Evolutionary conservation across 2,113 vertebrate species (phyloP).

Genomic region (Menura novaehollandiae): DNA sequence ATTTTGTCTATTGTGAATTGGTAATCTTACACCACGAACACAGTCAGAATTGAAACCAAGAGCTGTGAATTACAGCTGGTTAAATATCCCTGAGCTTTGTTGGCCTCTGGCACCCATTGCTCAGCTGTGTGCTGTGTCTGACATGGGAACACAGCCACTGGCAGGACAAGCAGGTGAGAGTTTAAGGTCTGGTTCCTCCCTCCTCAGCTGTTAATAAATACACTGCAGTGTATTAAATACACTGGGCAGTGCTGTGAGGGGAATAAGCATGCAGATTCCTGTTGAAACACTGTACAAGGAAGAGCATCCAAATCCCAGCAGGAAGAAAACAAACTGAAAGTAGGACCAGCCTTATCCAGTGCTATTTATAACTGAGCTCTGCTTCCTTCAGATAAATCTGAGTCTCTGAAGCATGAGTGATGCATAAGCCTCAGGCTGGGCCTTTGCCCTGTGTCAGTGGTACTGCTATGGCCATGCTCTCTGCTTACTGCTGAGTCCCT

Average conservation of each 20-base stretch:
- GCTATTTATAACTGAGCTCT: constrained; percentile 35
- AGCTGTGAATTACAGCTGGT: neutral
- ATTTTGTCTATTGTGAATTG: neutral
- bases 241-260: neutral
- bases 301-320: neutral
- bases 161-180: neutral
- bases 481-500: neutral
- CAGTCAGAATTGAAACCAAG: neutral
- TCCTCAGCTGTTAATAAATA: neutral
- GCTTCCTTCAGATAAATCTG: constrained; percentile 4
- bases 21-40: neutral
- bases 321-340: constrained; percentile 8
- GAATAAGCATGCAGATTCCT: neutral
- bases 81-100: neutral
- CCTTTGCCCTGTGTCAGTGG: neutral
- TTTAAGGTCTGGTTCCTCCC: neutral
- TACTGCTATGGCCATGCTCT: fast-evolving
- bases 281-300: neutral
- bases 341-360: neutral
- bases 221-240: neutral
- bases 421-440: neutral
- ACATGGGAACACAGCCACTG: neutral
- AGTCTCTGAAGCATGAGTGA: neutral
- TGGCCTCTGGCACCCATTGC: neutral
- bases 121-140: neutral